Base-by-base conservation (phyloP, 2,888 invertebrate species). In the Cotesia congregata region DNA sequence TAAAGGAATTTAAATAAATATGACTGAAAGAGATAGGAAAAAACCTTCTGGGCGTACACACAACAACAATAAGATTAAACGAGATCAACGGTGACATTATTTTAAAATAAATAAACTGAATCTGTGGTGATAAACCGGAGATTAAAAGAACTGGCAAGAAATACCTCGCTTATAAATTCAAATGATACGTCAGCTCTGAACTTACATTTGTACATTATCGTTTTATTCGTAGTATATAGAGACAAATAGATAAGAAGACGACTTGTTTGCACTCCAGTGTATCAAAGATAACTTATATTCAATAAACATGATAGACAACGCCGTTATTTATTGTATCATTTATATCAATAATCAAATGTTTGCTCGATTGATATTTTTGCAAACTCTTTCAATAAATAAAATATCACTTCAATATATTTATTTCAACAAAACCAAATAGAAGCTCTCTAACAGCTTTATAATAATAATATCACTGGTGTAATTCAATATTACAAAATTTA, bases 181-280 rank as follows among this genome's bases (percentile, higher is more conserved):
- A 50, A 50, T 50, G 50, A 50, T 50, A 50, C 50, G 50, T 50
- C 50, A 50, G 50, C 50, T 30, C 30, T 30, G 30, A 30, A 30
- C 30, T 30, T 30, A 30, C 3, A 30, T 30, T 30, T 30, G 50
- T 12, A 50, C 50, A 50, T 50, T 50, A 50, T 50, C 50, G 3
- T 30, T 30, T 30, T 30, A 30, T 50, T 50, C 50, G 7, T 50
- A 50, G 50, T 12, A 50, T 7, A 50, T 30, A 30, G 50, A 50
- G 50, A 50, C 50, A 50, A 50, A 50, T 50, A 50, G 50, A 50
- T 50, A 50, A 50, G 50, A 50, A 50, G 50, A 50, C 50, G 50
- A 50, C 12, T 50, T 50, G 50, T 50, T 50, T 50, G 12, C 50
- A 50, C 3, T 50, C 7, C 7, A 50, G 12, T 50, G 50, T 50